Base-by-base conservation (phyloP, 1,140 invertebrate species). In the Pomacea maculata region DNA sequence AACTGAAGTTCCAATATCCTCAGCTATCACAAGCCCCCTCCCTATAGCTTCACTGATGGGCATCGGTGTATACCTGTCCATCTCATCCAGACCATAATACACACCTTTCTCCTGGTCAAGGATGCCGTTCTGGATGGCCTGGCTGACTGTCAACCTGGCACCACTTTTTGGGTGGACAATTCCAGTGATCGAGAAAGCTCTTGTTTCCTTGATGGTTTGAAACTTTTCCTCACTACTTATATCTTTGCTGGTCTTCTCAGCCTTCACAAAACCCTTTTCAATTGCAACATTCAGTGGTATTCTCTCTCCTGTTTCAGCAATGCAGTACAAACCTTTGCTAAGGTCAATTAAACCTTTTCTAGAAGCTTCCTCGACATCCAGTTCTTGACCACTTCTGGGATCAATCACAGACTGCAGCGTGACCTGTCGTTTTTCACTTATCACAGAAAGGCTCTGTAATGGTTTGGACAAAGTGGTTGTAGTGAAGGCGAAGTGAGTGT, bases 111-210 rank as follows among this genome's bases (percentile, higher is more conserved):
- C 93, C 19, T 94, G 93, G 92, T 99, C 96, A 80, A 99, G 91
- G 80, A 99, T 93, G 74, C 96, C 96, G 84, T 95, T 93, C 78
- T 95, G 93, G 7, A 98, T 93, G 3, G 97, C 97, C 91, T 98
- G 95, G 57, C 94, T 94, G 17, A 98, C 95, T 29, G 93, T 95
- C 1, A 99, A 85, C 12, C 93, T 91, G 85, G 97, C 94, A 79
- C 96, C 96, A 83, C 94, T 94, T 88, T 95, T 93, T n/a, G 96
- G 95, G 92, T 99, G 96, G 29, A 95, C 91, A 6, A 97, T 96
- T 63, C 93, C 93, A 57, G 94, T 90, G 45, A 92, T 89, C 9
- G 89, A 89, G 79, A 90, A 92, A 14, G 88, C 88, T 81, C 84
- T 87, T 17, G 87, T 87, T 78, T 92, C 90, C 83, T 89, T 88